Conservation (phyloP, 2,113 vertebrate genomes). For the Carassius auratus region DNA sequence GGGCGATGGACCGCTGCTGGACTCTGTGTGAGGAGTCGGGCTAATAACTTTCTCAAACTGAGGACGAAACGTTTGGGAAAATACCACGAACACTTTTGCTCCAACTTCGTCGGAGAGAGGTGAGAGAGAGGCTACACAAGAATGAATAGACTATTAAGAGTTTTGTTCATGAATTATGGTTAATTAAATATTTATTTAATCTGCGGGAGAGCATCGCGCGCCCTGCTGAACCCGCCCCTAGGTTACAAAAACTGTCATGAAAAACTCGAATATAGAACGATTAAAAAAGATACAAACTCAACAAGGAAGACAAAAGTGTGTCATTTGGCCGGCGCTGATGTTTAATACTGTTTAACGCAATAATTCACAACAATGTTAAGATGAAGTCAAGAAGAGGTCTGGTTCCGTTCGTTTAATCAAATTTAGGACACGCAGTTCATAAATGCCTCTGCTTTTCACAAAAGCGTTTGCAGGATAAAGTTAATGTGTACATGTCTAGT, state of each 20-base stretch:
- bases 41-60: slow-evolving; percentile 27
- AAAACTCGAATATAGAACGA: neutral
- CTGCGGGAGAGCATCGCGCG: slow-evolving; percentile 39
- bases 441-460: neutral
- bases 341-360: neutral
- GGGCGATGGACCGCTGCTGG: slow-evolving; percentile 42
- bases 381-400: neutral
- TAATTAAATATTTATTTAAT: slow-evolving; percentile 47
- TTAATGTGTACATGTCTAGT: neutral
- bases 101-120: slow-evolving; percentile 35
- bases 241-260: slow-evolving; percentile 12
- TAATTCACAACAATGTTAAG: neutral
- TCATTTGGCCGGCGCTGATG: neutral
- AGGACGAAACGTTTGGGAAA: slow-evolving; percentile 21
- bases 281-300: neutral
- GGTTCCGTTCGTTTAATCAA: neutral
- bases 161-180: slow-evolving; percentile 17
- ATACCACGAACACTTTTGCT: neutral
- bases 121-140: neutral
- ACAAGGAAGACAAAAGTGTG: neutral
- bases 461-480: neutral
- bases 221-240: slow-evolving; percentile 19
- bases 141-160: neutral
- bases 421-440: neutral
- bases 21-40: slow-evolving; percentile 34